Evolutionary conservation across 2,113 vertebrate species (phyloP).

Genomic region (Pyrgilauda ruficollis): DNA sequence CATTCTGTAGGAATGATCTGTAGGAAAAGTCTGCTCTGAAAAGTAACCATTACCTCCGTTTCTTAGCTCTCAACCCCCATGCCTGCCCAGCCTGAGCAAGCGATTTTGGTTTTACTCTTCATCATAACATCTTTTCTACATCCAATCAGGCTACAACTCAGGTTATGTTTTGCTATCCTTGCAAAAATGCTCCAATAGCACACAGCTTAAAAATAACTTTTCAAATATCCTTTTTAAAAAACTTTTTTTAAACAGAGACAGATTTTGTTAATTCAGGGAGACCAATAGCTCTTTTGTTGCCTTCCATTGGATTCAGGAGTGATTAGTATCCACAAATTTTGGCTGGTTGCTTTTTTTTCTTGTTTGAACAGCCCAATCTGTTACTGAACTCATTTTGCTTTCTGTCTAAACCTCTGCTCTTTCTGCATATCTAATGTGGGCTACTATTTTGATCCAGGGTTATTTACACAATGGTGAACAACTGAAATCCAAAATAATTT

Average conservation of each 20-base stretch:
- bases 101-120: not conserved
- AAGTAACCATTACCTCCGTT: accelerated
- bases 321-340: not conserved
- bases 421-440: not conserved
- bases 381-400: not conserved
- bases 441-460: not conserved
- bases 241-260: not conserved
- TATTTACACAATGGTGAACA: not conserved
- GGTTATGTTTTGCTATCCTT: not conserved
- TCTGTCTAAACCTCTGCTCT: not conserved
- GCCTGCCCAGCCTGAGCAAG: not conserved
- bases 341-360: not conserved
- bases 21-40: not conserved
- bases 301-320: not conserved
- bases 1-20: not conserved
- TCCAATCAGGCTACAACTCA: not conserved
- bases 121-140: not conserved
- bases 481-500: not conserved
- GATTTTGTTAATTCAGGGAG: not conserved
- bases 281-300: not conserved
- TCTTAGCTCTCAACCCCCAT: not conserved
- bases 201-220: not conserved
- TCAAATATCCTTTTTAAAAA: not conserved
- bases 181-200: not conserved
- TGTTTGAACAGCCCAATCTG: not conserved